Conservation (phyloP, 2,113 vertebrate species). For the Anser cygnoides region DNA sequence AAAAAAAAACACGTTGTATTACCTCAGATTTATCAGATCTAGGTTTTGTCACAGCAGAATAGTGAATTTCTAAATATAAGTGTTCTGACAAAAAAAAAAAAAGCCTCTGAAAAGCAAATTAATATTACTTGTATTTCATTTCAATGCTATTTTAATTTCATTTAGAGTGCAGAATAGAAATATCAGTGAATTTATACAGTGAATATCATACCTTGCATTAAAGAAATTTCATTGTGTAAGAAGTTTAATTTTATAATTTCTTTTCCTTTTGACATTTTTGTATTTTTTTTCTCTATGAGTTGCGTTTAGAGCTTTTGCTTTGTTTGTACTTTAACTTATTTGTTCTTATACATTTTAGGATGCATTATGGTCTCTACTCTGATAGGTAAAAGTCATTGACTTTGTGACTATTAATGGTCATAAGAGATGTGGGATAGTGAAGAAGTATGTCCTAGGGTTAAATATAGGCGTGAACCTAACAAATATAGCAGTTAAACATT, state of each 20-base stretch:
- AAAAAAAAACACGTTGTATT: neutral
- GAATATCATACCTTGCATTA: neutral
- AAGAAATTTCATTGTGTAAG: neutral
- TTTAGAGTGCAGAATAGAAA: neutral
- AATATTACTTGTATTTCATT: neutral
- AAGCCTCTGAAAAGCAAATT: neutral
- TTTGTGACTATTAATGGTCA: neutral
- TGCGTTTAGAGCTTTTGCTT: neutral
- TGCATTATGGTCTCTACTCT: neutral
- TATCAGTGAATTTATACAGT: neutral
- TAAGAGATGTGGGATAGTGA: neutral
- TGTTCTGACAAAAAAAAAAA: neutral
- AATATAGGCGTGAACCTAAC: neutral
- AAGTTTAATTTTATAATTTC: neutral
- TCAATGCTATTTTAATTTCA: neutral
- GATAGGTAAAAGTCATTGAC: neutral
- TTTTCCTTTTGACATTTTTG: neutral
- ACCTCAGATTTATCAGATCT: neutral
- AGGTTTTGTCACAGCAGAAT: neutral
- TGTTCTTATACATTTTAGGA: neutral
- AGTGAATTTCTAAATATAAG: neutral
- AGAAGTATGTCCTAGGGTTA: neutral
- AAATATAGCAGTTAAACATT: neutral
- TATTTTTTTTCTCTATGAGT: neutral
- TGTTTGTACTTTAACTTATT: neutral